These are phyloP conservation scores for Lydus trimaculatus DNA, from an alignment of 2,888 invertebrate species.

Conservation along the genomic window DNA sequence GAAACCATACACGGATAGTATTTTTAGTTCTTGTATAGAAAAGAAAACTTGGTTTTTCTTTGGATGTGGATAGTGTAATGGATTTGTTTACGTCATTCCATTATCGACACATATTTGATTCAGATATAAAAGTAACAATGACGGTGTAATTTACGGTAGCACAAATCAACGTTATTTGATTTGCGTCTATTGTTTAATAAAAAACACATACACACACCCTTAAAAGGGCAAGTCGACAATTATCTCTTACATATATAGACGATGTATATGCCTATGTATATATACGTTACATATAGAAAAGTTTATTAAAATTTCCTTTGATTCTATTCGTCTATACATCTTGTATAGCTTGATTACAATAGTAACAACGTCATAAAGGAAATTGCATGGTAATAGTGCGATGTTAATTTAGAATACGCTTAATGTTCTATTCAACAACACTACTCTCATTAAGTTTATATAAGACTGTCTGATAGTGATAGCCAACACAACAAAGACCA, in stretches of 20 bases:
- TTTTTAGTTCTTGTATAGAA: neutral
- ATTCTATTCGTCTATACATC: neutral
- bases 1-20: neutral
- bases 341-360: neutral
- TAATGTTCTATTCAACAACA: conserved; percentile 6
- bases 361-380: conserved; percentile 6
- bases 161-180: neutral
- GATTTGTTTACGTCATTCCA: neutral
- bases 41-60: neutral
- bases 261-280: neutral
- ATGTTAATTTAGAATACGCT: conserved; percentile 3
- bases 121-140: neutral
- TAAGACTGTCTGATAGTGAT: neutral
- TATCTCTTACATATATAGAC: neutral
- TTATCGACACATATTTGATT: neutral
- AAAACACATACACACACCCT: neutral
- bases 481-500: neutral
- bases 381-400: conserved; percentile 5
- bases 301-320: neutral
- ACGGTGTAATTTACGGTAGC: conserved; percentile 1
- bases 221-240: neutral
- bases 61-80: neutral
- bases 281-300: neutral
- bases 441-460: conserved; percentile 1
- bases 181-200: neutral